Percentiles rank a stretch among this genome's conserved stretches.
Evolutionary conservation across 2,113 vertebrate species (phyloP).

Genomic region (Brachyhypopomus occidentalis): DNA sequence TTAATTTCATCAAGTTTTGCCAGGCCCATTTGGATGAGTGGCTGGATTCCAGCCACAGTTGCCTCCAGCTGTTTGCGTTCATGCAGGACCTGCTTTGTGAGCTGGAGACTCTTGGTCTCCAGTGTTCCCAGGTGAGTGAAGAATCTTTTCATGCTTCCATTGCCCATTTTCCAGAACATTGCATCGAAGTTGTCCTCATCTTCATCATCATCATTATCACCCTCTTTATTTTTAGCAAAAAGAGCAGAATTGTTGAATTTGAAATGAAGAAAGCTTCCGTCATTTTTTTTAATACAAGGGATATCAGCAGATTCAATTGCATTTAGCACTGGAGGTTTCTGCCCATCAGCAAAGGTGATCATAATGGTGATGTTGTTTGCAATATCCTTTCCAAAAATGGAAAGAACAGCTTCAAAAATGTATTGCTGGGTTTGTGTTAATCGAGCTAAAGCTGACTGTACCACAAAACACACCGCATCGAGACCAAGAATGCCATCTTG

Average conservation of each 20-base stretch:
- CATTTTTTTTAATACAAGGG: conserved; percentile 34
- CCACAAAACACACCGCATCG: conserved; percentile 61
- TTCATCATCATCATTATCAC: conserved; percentile 25
- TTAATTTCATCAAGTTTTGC: conserved; percentile 58
- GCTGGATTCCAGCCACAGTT: conserved; percentile 11
- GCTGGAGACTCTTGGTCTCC: conserved; percentile 37
- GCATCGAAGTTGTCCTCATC: conserved; percentile 45
- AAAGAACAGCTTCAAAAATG: conserved; percentile 57
- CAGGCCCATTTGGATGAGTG: conserved; percentile 29
- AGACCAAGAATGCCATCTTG: conserved; percentile 40
- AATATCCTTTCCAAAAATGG: conserved; percentile 62
- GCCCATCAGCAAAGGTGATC: conserved; percentile 59
- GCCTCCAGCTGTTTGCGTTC: conserved; percentile 28
- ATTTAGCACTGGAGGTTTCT: conserved; percentile 46
- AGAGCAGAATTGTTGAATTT: conserved; percentile 59
- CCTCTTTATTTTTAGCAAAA: conserved; percentile 40
- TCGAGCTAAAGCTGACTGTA: conserved; percentile 51
- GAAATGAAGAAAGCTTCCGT: conserved; percentile 47
- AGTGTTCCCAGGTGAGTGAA: background rate
- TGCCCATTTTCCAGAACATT: conserved; percentile 45
- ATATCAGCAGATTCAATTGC: conserved; percentile 48
- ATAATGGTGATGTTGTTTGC: conserved; percentile 54
- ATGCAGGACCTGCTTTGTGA: conserved; percentile 34
- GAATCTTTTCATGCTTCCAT: conserved; percentile 34
- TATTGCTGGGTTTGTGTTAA: conserved; percentile 54